phyloP scores from a whole-genome alignment of 2,888 invertebrate species.

The Caenorhabditis imperialis region DNA sequence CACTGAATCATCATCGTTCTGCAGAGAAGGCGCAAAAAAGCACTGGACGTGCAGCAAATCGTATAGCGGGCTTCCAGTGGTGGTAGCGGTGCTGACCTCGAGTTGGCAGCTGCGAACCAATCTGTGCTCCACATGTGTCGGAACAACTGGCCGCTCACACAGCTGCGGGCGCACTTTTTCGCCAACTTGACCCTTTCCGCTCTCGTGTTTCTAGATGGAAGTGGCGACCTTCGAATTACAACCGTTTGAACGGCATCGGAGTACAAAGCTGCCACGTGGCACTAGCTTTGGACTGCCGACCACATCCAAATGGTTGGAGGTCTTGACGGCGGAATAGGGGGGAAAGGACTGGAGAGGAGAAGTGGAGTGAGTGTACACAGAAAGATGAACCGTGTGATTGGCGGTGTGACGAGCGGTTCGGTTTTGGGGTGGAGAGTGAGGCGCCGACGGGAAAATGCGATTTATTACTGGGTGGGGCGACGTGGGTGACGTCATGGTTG shows the following conservation, averaged over 20 bases:
- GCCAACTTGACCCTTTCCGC: constrained; percentile 17
- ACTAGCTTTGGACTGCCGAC: constrained; percentile 34
- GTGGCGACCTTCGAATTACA: constrained; percentile 2
- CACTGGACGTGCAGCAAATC: not conserved
- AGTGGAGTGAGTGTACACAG: not conserved
- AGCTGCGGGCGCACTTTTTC: constrained; percentile 27
- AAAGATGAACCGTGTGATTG: constrained; percentile 35
- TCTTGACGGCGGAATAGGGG: constrained; percentile 1
- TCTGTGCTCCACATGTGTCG: constrained; percentile 17
- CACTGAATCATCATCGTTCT: too few species aligned
- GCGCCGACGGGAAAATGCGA: constrained; percentile 9
- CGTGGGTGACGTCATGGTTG: not conserved
- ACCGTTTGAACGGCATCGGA: constrained; percentile 49
- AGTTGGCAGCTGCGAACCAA: constrained; percentile 29
- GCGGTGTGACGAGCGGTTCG: constrained; percentile 14
- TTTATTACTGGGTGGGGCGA: constrained; percentile 7
- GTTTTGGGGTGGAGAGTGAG: not conserved
- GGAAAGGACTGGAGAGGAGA: too few species aligned
- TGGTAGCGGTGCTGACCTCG: constrained; percentile 21
- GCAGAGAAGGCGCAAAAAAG: too few species aligned
- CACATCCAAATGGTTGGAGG: constrained; percentile 26
- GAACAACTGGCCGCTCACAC: constrained; percentile 10
- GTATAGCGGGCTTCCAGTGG: constrained; percentile 18
- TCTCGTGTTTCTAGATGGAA: not conserved
- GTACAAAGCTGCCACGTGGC: constrained; percentile 30